Evolutionary conservation across 1,140 invertebrate genomes (phyloP), one percentile per base, ranked within the genome.

Genomic region (Aphis gossypii): DNA sequence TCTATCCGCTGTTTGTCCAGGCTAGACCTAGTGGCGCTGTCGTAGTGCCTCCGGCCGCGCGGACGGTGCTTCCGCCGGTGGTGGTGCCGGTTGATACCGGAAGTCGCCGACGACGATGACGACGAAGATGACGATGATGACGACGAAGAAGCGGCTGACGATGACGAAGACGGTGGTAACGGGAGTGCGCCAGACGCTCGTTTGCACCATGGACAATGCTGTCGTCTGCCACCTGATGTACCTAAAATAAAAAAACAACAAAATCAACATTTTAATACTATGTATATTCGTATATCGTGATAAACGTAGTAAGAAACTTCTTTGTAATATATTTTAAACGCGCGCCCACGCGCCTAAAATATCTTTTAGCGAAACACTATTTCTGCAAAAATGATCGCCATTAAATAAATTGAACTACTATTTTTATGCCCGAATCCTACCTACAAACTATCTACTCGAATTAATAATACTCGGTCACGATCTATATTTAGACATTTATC

Each of bases 1-100:
- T 97, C 97, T 51, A 98, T 95, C 88, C 97, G 96, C 44, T 97
- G 95, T 41, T 96, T 95, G 94, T 97, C 97, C 88, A 95, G 94
- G 82, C 96, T 95, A 94, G 95, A 94, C 94, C 96, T 51, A 95
- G 95, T 9, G 94, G 48, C 76, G 60, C 48, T 86, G 48, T 89
- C 82, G 41, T 88, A 89, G 11, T 93, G 93, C 30, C 93, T 60
- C 0, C 92, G 93, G 48, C 94, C 92, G 9, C 92, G 90, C 23
- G 76, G 90, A 20, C 90, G 68, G 3, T 84, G 87, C 23, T 56
- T 76, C 35, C 94, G 92, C 48, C 93, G 93, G 44, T 94, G 94
- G 68, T 90, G 93, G 91, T 92, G 90, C 48, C 94, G 90, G 56
- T 92, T 94, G 30, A 76, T 68, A 68, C 84, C 90, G 82, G 92